Evolutionary conservation across 2,797 vertebrate genomes (phyloP).

Genomic region (Pipistrellus pipistrellus): DNA sequence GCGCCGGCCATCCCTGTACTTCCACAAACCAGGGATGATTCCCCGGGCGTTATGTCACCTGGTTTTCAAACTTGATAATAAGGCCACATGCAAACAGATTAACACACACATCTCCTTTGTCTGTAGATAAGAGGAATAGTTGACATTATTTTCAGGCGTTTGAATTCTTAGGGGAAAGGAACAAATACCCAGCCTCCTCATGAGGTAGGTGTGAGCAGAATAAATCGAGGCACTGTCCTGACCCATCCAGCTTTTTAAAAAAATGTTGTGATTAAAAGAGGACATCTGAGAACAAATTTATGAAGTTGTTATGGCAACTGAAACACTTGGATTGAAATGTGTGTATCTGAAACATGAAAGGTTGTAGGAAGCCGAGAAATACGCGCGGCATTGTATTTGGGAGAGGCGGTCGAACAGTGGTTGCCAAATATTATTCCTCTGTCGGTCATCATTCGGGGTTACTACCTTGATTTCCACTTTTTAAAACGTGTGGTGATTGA

Average conservation of each 20-base stretch:
- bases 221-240: slow-evolving; percentile 75
- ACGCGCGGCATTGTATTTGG: slow-evolving; percentile 78
- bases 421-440: slow-evolving; percentile 80
- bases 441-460: slow-evolving; percentile 53
- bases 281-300: slow-evolving; percentile 87
- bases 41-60: slow-evolving; percentile 88
- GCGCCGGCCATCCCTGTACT: slow-evolving; percentile 40
- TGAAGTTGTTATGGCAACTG: slow-evolving; percentile 90
- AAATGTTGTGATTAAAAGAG: slow-evolving; percentile 87
- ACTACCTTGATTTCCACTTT: slow-evolving; percentile 80
- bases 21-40: slow-evolving; percentile 82
- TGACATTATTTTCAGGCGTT: slow-evolving; percentile 79
- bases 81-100: slow-evolving; percentile 65
- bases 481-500: slow-evolving; percentile 53
- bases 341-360: slow-evolving; percentile 84
- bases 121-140: background rate
- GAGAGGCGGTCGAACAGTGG: slow-evolving; percentile 76
- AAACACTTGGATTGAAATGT: slow-evolving; percentile 86
- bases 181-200: slow-evolving; percentile 66
- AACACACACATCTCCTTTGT: slow-evolving; percentile 68
- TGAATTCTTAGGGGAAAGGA: slow-evolving; percentile 74
- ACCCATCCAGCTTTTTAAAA: slow-evolving; percentile 74
- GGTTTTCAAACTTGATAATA: slow-evolving; percentile 88
- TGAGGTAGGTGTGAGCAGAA: slow-evolving; percentile 79
- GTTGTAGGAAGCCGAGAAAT: slow-evolving; percentile 83